These are phyloP conservation scores for Psophia crepitans DNA, from an alignment of 2,113 vertebrate species.

Conservation along the genomic window DNA sequence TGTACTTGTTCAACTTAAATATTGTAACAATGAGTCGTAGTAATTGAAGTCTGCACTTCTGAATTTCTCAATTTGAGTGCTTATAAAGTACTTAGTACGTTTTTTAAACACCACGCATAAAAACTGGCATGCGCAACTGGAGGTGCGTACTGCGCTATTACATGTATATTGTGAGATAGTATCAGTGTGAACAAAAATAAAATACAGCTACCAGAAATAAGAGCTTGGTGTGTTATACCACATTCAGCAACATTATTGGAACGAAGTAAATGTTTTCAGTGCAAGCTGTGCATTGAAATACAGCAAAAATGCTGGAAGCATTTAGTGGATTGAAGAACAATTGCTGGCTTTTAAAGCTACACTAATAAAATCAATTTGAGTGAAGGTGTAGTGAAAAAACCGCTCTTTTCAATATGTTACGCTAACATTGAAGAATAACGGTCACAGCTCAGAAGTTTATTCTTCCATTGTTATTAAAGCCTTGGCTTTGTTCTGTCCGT, in stretches of 20 bases:
- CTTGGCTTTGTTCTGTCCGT: not conserved
- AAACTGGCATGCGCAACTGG: not conserved
- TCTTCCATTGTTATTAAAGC: not conserved
- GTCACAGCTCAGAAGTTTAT: not conserved
- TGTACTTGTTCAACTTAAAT: not conserved
- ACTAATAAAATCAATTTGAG: not conserved
- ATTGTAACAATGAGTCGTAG: not conserved
- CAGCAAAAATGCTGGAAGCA: not conserved
- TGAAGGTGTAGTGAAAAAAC: not conserved
- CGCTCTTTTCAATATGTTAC: not conserved
- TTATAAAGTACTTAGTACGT: not conserved
- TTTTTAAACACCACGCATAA: not conserved
- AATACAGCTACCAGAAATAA: not conserved
- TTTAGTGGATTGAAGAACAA: not conserved
- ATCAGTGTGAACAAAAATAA: not conserved
- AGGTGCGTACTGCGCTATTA: not conserved
- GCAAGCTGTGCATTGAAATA: not conserved
- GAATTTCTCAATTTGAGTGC: not conserved
- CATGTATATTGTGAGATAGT: not conserved
- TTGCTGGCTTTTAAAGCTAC: not conserved
- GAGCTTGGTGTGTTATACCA: not conserved
- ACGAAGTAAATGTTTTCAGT: not conserved
- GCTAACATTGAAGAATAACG: not conserved
- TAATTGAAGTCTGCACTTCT: not conserved
- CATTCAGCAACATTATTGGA: not conserved